A percentile compares a stretch with the other conserved stretches of the same genome.
Conservation (phyloP, 1,140 invertebrate genomes). For the Scaptomyza graminum region DNA sequence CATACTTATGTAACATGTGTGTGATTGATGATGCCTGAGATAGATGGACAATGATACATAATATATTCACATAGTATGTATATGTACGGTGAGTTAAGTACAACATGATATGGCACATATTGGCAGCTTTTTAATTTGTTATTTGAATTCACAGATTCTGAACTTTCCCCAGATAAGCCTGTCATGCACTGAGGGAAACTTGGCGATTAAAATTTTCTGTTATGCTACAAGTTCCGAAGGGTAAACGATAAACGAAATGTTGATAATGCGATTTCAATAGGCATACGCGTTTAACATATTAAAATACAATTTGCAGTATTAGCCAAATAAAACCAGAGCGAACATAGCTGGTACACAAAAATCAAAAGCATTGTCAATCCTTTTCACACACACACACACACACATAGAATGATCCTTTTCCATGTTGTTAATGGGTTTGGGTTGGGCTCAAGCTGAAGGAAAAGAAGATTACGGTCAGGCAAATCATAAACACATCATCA, state of each 20-base stretch:
- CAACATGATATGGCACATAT: slow-evolving; percentile 32
- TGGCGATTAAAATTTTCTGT: slow-evolving; percentile 7
- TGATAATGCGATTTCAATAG: slow-evolving; percentile 71
- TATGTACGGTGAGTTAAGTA: background rate
- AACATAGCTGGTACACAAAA: slow-evolving; percentile 28
- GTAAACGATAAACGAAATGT: slow-evolving; percentile 18
- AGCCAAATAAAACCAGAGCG: slow-evolving; percentile 11
- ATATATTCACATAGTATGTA: background rate
- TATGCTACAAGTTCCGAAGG: background rate
- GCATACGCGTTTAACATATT: slow-evolving; percentile 75
- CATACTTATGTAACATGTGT: background rate
- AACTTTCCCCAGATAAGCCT: slow-evolving; percentile 19
- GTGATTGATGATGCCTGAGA: slow-evolving; percentile 30
- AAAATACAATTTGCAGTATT: slow-evolving; percentile 74
- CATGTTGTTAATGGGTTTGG: background rate
- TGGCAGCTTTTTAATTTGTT: slow-evolving; percentile 30
- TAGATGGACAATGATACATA: background rate
- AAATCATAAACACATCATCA: slow-evolving; percentile 55
- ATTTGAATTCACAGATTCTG: slow-evolving; percentile 11
- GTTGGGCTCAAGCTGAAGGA: slow-evolving; percentile 1
- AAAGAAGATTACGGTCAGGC: slow-evolving; percentile 41
- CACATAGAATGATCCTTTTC: background rate
- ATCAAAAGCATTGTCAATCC: slow-evolving; percentile 59
- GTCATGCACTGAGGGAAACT: slow-evolving; percentile 15
- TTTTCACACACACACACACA: slow-evolving; percentile 28